Conservation (phyloP, 2,113 vertebrate genomes). For the Manacus vitellinus region DNA sequence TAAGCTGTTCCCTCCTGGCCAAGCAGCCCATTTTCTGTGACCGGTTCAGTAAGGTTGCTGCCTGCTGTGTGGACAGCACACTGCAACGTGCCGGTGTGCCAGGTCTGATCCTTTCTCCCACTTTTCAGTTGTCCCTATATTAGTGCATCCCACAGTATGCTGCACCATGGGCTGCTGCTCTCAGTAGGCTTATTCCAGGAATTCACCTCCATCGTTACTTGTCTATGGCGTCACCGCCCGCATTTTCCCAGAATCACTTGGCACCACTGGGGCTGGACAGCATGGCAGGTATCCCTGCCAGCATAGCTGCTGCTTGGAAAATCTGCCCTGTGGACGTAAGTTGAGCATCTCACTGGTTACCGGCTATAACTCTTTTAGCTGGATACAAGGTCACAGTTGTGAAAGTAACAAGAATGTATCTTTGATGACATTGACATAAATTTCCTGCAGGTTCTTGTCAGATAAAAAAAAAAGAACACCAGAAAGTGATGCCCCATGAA, state of each 20-base stretch:
- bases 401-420: conserved; percentile 11
- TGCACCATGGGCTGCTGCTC: not conserved
- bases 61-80: not conserved
- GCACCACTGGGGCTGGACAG: not conserved
- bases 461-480: not conserved
- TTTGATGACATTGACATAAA: conserved; percentile 23
- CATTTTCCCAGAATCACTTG: conserved; percentile 47
- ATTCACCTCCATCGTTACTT: not conserved
- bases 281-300: conserved; percentile 18
- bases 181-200: not conserved
- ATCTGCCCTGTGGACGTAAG: conserved; percentile 2
- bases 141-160: not conserved
- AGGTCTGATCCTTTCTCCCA: not conserved
- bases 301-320: conserved; percentile 22
- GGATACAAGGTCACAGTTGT: conserved; percentile 38
- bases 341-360: not conserved
- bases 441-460: not conserved
- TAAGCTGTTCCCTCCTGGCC: conserved; percentile 21
- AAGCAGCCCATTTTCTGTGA: not conserved
- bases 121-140: not conserved
- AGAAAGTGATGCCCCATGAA: conserved; percentile 10
- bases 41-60: not conserved
- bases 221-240: not conserved
- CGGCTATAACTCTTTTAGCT: not conserved
- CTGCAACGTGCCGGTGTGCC: not conserved